phyloP scores from a whole-genome alignment of 2,888 invertebrate species.

The Argyra leucocephala region DNA sequence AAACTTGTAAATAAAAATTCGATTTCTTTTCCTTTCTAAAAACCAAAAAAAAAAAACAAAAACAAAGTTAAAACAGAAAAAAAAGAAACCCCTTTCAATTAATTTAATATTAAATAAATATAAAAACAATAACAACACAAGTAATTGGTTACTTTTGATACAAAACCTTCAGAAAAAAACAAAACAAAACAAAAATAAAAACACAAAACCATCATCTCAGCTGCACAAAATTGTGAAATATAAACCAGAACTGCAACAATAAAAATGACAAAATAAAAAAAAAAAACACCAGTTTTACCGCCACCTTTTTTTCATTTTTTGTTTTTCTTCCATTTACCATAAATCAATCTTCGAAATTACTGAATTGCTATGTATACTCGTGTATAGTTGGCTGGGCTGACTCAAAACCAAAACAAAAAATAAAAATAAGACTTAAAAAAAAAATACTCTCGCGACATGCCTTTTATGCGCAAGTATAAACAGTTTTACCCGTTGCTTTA shows the following conservation, averaged over 20 bases:
- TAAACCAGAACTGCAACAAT: neutral
- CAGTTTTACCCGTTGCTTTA: no score
- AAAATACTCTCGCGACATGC: no score
- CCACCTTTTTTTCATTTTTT: neutral
- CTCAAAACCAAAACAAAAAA: no score
- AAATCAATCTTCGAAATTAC: neutral
- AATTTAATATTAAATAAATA: neutral
- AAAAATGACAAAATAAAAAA: neutral
- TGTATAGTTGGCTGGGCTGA: no score
- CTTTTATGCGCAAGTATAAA: no score
- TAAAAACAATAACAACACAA: no score
- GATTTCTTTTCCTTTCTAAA: slow-evolving; percentile 1
- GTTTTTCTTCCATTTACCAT: neutral
- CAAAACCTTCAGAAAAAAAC: neutral
- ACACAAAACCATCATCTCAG: neutral
- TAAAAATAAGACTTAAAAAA: no score
- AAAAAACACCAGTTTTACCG: neutral
- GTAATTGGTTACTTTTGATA: neutral
- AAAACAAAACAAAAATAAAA: neutral
- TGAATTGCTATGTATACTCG: no score
- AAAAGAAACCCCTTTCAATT: neutral
- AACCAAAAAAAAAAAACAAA: no score
- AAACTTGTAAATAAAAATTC: no score
- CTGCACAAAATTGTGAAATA: neutral
- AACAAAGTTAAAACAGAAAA: no score